Base-by-base conservation (phyloP, 2,113 vertebrate genomes). In the Onychorhynchus coronatus region DNA sequence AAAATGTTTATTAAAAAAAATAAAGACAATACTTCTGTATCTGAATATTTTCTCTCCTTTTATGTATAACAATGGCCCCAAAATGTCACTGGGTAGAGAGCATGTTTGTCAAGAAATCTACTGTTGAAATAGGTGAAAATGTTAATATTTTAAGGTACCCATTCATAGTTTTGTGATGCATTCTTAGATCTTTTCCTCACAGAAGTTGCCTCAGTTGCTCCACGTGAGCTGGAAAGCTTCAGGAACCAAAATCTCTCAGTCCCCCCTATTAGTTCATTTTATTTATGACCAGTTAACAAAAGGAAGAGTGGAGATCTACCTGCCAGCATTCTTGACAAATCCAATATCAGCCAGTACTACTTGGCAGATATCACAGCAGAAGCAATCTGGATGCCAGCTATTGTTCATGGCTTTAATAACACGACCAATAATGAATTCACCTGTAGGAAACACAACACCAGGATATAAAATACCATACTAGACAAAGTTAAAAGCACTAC, bases 361-460 rank as follows among this genome's bases (percentile, higher is more conserved):
- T 82, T 99, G 97, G 97, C 99, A 99, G 94, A 99, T 98, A 88
- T 99, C 99, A 89, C 99, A 99, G 98, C 99, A 98, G 98, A 99
- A 99, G 81, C 99, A 99, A 85, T 99, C 98, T 2, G 99, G 99
- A 92, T 99, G 99, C 99, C 99, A 99, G 93, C 99, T 99, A 80
- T 99, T 99, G 97, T 99, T 99, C 99, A 99, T 99, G 63, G 99
- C 99, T 98, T 99, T 99, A 98, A 99, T 99, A 91, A 99, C 99
- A 46, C 99, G 99, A 62, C 99, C 99, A 55, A 99, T 99, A 95
- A 99, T 99, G 97, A 99, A 99, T 93, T 99, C 99, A 47, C 99
- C 99, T 99, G 79, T 22, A 95, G 76, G 75, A 96, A 97, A 95
- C 7, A 84, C 49, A 93, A 79, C 44, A 95, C 12, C 5, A 62